phyloP scores from a whole-genome alignment of 2,797 vertebrate genomes.

The Falco berigora region DNA sequence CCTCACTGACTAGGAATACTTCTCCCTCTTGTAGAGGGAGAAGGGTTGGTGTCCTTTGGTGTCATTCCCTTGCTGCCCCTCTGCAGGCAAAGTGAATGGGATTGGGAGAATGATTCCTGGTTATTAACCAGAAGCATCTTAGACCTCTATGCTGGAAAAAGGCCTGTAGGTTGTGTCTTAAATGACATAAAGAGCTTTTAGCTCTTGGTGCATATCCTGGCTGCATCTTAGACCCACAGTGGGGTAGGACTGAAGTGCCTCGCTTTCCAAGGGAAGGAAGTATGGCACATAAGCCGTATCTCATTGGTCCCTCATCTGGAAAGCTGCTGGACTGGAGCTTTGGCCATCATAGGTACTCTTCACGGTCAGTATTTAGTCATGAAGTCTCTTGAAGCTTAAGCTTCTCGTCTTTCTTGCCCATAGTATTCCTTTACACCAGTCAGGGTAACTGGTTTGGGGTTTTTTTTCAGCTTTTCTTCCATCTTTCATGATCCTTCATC shows the following conservation, averaged over 20 bases:
- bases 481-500: background rate
- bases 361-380: background rate
- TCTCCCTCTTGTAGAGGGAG: background rate
- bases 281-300: background rate
- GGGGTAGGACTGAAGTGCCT: background rate
- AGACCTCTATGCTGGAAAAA: background rate
- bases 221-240: background rate
- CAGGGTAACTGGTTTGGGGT: background rate
- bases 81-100: background rate
- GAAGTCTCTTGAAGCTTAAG: background rate
- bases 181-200: background rate
- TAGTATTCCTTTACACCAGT: background rate
- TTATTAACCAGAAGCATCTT: background rate
- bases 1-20: background rate
- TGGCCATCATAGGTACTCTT: background rate
- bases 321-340: background rate
- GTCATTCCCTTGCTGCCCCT: background rate
- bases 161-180: background rate
- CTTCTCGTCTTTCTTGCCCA: background rate
- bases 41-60: background rate
- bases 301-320: background rate
- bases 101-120: background rate
- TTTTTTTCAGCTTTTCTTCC: background rate
- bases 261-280: background rate
- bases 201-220: background rate